Evolutionary conservation across 2,113 vertebrate species (phyloP), one percentile per base, ranked within the genome.

Genomic region (Eubucco bourcierii): DNA sequence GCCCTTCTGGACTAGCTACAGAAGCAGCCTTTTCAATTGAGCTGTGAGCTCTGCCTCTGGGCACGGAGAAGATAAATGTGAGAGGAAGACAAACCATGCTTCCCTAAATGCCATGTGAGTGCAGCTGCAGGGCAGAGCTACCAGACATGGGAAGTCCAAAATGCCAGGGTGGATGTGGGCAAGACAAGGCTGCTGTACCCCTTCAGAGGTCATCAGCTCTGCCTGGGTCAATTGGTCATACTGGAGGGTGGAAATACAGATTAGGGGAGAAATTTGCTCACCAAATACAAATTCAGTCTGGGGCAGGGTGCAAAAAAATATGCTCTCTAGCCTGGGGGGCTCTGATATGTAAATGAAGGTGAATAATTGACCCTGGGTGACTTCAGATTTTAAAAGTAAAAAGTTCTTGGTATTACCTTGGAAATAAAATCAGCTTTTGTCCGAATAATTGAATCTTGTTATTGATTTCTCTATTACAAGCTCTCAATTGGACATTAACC

Each of bases 401-500:
- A 88, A 63, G 31, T 60, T 86, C 39, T 60, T 67, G 85, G 33
- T 82, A 65, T 87, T 89, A 80, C 19, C 34, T 50, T 77, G 88
- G 60, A 87, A 94, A 94, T 87, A 41, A 87, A 92, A 91, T 84
- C 72, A 93, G 28, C 8, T 37, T 68, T 81, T 85, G 55, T 47
- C 64, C 34, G 80, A 83, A 93, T 90, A 92, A 94, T 87, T 89
- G 13, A 65, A 89, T 95, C 88, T 75, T 64, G 27, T 58, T 80
- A 91, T 93, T 93, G 94, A 94, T 93, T 85, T 76, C 44, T 70
- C 4, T 78, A 53, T 93, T 93, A 83, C 44, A 75, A 84, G 64
- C 60, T 67, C 70, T 77, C 71, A 65, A 33, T 41, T 88, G 70
- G 25, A 25, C n/a, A 64, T 93, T 92, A 81, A 90, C 94, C 70